Evolutionary conservation across 2,888 invertebrate genomes (phyloP).

Genomic region (Sarcophaga variegata): DNA sequence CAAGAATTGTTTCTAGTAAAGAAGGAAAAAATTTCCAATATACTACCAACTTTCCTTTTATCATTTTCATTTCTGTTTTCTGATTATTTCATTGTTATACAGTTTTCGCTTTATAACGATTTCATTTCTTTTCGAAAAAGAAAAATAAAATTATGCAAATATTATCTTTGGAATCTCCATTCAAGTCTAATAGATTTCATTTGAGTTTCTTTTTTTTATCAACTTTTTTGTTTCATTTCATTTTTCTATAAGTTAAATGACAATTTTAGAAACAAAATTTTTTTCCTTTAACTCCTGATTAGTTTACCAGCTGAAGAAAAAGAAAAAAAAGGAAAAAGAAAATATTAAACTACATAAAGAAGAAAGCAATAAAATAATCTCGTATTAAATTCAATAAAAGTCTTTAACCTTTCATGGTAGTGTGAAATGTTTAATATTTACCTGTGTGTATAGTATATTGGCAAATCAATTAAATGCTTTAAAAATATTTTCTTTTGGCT

Average conservation of each 20-base stretch:
- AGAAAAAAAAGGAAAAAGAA: not conserved
- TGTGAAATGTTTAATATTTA: no score
- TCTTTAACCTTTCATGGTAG: no score
- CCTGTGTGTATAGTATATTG: no score
- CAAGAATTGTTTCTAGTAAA: not conserved
- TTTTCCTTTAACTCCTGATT: slow-evolving; percentile 45
- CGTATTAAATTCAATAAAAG: no score
- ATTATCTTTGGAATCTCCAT: slow-evolving; percentile 48
- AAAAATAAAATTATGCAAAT: slow-evolving; percentile 53
- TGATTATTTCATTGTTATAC: no score
- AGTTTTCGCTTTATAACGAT: not conserved
- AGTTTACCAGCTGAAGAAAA: slow-evolving; percentile 21
- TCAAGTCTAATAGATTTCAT: slow-evolving; percentile 14
- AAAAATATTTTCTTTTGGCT: not conserved
- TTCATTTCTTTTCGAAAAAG: not conserved
- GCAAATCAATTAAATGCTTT: not conserved
- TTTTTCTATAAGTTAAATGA: slow-evolving; percentile 29
- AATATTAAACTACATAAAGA: not conserved
- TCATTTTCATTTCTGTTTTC: not conserved
- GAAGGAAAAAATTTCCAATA: no score
- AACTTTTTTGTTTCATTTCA: not conserved
- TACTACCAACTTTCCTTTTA: not conserved
- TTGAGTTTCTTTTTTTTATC: slow-evolving; percentile 16
- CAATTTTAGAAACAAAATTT: slow-evolving; percentile 34
- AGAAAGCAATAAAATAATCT: no score